Percentiles rank a stretch among this genome's conserved stretches.
These are phyloP conservation scores for Timandra comae DNA, from an alignment of 2,888 invertebrate genomes.

Conservation along the genomic window DNA sequence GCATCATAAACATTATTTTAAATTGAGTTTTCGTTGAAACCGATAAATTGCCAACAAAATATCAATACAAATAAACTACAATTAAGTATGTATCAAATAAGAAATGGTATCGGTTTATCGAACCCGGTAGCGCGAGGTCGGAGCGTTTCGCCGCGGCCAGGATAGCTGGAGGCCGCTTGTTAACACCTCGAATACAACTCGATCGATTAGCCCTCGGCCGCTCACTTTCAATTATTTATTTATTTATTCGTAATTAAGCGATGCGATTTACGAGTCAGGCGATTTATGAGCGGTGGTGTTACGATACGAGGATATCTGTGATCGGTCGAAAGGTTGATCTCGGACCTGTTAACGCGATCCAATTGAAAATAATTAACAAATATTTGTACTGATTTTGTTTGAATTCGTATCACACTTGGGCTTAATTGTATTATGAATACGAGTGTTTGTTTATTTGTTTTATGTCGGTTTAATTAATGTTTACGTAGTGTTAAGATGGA, in stretches of 20 bases:
- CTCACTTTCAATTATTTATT: constrained; percentile 78
- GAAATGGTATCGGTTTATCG: constrained; percentile 5
- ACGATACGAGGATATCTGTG: constrained; percentile 65
- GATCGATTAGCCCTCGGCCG: constrained; percentile 74
- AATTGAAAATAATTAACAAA: too few relatives aligned
- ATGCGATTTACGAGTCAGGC: constrained; percentile 64
- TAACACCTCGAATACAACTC: constrained; percentile 65
- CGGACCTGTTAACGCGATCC: too few relatives aligned
- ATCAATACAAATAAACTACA: too few relatives aligned
- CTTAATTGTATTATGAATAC: too few relatives aligned
- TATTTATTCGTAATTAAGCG: constrained; percentile 77
- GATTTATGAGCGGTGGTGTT: constrained; percentile 61
- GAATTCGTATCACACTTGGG: too few relatives aligned
- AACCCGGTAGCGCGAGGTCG: constrained; percentile 6
- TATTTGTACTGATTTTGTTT: too few relatives aligned
- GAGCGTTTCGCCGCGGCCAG: background rate
- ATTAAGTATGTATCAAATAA: constrained; percentile 4
- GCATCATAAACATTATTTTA: too few relatives aligned
- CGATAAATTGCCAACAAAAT: too few relatives aligned
- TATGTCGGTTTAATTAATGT: too few relatives aligned
- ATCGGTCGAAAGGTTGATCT: constrained; percentile 9
- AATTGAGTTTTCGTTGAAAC: too few relatives aligned
- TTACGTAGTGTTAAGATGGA: too few relatives aligned
- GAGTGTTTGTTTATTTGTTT: too few relatives aligned
- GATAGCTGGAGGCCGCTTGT: constrained; percentile 50